Evolutionary conservation across 2,888 invertebrate genomes (phyloP).

Genomic region (Lochmaea capreae): DNA sequence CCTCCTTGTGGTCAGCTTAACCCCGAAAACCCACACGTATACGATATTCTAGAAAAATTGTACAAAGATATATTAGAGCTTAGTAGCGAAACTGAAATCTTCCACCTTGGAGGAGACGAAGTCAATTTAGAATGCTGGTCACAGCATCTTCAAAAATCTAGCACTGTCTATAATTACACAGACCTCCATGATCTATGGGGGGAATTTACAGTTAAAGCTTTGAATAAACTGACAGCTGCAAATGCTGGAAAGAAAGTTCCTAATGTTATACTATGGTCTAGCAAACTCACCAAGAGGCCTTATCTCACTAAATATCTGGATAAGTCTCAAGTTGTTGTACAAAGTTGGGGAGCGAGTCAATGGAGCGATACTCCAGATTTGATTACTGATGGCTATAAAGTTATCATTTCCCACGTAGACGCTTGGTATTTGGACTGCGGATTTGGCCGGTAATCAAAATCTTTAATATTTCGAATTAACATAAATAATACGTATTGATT

Average conservation of each 20-base stretch:
- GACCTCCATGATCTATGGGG: conserved; percentile 84
- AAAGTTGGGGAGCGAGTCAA: conserved; percentile 84
- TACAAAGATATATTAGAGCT: conserved; percentile 82
- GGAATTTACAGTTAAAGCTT: conserved; percentile 77
- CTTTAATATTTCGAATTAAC: background rate
- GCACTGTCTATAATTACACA: conserved; percentile 70
- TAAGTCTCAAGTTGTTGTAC: conserved; percentile 72
- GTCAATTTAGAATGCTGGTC: conserved; percentile 87
- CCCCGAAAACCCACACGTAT: conserved; percentile 83
- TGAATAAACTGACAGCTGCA: conserved; percentile 71
- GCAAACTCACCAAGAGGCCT: conserved; percentile 79
- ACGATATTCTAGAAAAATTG: conserved; percentile 77
- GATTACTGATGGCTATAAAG: conserved; percentile 79
- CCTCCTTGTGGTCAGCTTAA: conserved; percentile 90
- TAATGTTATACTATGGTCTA: conserved; percentile 80
- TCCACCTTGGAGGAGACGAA: conserved; percentile 87
- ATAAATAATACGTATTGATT: background rate
- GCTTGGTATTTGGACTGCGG: conserved; percentile 92
- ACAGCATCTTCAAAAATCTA: conserved; percentile 62
- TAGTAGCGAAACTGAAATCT: conserved; percentile 81
- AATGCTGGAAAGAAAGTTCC: conserved; percentile 70
- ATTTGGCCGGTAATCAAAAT: conserved; percentile 68
- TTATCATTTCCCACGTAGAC: conserved; percentile 87
- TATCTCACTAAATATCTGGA: conserved; percentile 69
- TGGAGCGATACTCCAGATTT: conserved; percentile 85